A percentile compares a stretch with the other conserved stretches of the same genome.
phyloP scores from a whole-genome alignment of 2,888 invertebrate species.

The Eumerus sabulonum region DNA sequence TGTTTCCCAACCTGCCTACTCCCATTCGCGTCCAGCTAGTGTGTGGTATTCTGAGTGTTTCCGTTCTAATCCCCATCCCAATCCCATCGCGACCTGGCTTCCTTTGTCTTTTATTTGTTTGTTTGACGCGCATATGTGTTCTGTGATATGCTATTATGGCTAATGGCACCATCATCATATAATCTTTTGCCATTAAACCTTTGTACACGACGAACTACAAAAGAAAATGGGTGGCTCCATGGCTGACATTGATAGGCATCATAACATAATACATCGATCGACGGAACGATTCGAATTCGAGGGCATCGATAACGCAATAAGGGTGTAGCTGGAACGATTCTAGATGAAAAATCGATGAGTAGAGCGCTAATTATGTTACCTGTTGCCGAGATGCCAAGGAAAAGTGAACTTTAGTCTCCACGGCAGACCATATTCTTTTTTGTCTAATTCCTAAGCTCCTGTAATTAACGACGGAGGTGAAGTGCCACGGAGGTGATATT shows the following conservation, averaged over 20 bases:
- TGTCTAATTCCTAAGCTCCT: too few species aligned
- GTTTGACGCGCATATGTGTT: conserved; percentile 1
- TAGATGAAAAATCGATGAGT: neutral
- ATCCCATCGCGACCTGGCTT: too few species aligned
- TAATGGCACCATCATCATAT: conserved; percentile 54
- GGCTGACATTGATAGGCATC: neutral
- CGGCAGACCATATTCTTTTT: too few species aligned
- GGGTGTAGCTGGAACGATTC: too few species aligned
- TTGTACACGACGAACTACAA: conserved; percentile 17
- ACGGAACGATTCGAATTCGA: neutral
- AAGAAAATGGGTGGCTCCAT: neutral
- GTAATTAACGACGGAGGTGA: too few species aligned
- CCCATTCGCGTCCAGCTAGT: too few species aligned
- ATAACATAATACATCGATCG: too few species aligned
- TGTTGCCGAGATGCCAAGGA: neutral
- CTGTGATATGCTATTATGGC: conserved; percentile 42
- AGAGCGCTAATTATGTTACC: conserved; percentile 32
- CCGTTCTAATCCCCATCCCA: neutral
- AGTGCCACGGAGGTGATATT: too few species aligned
- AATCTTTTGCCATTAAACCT: conserved; percentile 40
- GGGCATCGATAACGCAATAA: conserved; percentile 7
- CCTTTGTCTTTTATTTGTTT: conserved; percentile 1
- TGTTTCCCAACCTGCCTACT: too few species aligned
- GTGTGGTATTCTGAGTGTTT: neutral
- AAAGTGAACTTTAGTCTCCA: too few species aligned